Evolutionary conservation across 53 echinoderm and acorn worm species (phyloP).

Genomic region (Arbacia lixula): DNA sequence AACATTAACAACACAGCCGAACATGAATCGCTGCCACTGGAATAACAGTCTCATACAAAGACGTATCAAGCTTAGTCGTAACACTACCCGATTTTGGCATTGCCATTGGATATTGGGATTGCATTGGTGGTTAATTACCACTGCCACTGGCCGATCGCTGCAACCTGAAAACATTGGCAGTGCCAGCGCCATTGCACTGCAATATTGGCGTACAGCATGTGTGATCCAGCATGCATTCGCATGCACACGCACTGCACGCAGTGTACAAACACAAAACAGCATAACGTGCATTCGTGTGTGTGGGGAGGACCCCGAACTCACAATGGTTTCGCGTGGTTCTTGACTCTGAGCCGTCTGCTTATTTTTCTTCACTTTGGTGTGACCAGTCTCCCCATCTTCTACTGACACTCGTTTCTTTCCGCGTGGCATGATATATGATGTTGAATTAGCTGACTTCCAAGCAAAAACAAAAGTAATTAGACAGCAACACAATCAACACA

Average conservation of each 20-base stretch:
- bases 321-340: conserved; percentile 51
- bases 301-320: not conserved
- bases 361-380: conserved; percentile 46
- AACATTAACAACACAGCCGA: too few relatives aligned
- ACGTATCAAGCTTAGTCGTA: too few relatives aligned
- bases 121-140: too few relatives aligned
- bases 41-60: too few relatives aligned
- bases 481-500: conserved; percentile 9
- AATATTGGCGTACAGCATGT: not conserved
- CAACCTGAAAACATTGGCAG: too few relatives aligned
- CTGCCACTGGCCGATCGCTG: too few relatives aligned
- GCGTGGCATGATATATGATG: conserved; percentile 62
- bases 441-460: not conserved
- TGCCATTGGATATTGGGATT: too few relatives aligned
- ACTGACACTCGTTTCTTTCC: conserved; percentile 70
- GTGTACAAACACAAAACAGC: not conserved
- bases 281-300: not conserved
- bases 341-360: conserved; percentile 17
- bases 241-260: not conserved
- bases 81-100: too few relatives aligned
- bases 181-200: not conserved
- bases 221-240: not conserved
- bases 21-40: too few relatives aligned
- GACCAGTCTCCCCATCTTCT: conserved; percentile 58
- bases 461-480: not conserved